Conservation (phyloP, 2,113 vertebrate genomes). For the Saguinus imperator region DNA sequence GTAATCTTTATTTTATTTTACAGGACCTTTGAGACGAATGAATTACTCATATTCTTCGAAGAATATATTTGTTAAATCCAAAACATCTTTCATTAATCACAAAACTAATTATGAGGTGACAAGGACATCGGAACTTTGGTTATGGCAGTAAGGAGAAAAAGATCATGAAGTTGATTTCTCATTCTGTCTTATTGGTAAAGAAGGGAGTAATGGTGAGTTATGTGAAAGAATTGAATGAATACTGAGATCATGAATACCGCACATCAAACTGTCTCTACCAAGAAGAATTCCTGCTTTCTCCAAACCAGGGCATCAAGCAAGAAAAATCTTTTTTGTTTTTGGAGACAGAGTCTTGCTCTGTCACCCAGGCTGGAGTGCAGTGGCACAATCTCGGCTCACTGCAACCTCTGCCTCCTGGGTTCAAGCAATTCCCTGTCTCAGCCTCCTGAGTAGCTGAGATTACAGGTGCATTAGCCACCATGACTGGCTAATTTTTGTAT, state of each 20-base stretch:
- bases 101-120: neutral
- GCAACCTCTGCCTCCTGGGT: too few species aligned
- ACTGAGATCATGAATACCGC: neutral
- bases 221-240: neutral
- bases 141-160: slow-evolving; percentile 2
- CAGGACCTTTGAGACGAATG: neutral
- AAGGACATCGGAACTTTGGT: neutral
- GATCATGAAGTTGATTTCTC: neutral
- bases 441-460: too few species aligned
- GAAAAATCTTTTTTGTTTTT: neutral
- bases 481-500: too few species aligned
- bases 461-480: too few species aligned
- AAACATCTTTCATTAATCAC: slow-evolving; percentile 12
- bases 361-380: too few species aligned
- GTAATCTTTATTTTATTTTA: slow-evolving; percentile 16
- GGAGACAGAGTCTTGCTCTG: too few species aligned
- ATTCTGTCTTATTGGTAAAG: neutral
- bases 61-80: slow-evolving; percentile 8
- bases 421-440: too few species aligned
- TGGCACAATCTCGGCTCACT: too few species aligned
- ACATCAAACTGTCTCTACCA: neutral
- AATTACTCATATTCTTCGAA: slow-evolving; percentile 4
- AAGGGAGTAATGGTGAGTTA: neutral
- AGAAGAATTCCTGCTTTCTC: neutral
- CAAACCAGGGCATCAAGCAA: neutral